Percentiles rank a stretch among this genome's conserved stretches.
These are phyloP conservation scores for Camponotus vicinus DNA, from an alignment of 1,140 invertebrate genomes.

Conservation along the genomic window DNA sequence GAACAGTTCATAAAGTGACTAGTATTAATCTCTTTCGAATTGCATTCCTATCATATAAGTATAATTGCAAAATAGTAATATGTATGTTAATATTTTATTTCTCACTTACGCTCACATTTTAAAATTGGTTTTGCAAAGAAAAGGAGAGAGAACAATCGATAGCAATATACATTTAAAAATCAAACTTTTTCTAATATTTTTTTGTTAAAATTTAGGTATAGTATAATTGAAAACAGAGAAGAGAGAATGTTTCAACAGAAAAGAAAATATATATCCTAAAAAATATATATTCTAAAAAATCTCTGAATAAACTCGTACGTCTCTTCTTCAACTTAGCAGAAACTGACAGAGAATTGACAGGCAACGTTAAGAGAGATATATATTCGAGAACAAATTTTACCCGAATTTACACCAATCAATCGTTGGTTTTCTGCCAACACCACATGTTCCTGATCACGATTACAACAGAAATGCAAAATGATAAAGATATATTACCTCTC, in stretches of 20 bases:
- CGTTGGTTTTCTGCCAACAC: conserved; percentile 55
- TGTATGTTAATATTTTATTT: background rate
- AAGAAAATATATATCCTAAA: background rate
- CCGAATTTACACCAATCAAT: conserved; percentile 54
- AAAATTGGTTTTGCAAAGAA: background rate
- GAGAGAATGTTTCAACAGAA: background rate
- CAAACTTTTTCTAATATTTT: background rate
- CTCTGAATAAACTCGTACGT: conserved; percentile 14
- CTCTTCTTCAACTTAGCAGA: background rate
- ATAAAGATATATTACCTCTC: conserved; percentile 28
- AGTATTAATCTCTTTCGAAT: conserved; percentile 27
- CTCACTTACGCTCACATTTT: background rate
- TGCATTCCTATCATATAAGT: background rate
- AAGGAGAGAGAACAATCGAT: too few relatives aligned
- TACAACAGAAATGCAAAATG: conserved; percentile 15
- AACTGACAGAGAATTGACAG: conserved; percentile 55
- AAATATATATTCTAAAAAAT: background rate
- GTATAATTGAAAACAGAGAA: background rate
- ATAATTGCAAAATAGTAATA: background rate
- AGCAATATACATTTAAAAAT: background rate
- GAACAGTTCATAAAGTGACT: background rate
- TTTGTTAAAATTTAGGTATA: background rate
- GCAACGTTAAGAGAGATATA: conserved; percentile 37
- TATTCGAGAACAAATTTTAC: conserved; percentile 50
- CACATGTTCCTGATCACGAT: conserved; percentile 30